phyloP scores from a whole-genome alignment of 2,113 vertebrate species.

The Desmodus rotundus region DNA sequence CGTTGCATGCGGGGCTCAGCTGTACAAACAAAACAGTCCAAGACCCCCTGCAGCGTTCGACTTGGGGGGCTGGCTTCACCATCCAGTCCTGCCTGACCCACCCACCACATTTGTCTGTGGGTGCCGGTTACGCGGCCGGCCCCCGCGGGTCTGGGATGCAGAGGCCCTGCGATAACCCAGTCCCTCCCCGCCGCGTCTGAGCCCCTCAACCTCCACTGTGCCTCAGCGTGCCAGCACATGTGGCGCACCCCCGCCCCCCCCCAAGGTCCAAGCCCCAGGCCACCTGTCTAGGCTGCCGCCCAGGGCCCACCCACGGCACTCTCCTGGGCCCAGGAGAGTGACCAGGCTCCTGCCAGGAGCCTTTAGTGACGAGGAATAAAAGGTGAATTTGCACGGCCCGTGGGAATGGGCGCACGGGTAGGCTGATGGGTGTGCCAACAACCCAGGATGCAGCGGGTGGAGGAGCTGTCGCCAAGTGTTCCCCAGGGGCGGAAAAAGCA shows the following conservation, averaged over 20 bases:
- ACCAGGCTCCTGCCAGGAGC: background rate
- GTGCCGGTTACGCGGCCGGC: rapidly evolving
- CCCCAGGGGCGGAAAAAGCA: too few relatives aligned
- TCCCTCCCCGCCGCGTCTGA: background rate
- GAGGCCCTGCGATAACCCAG: background rate
- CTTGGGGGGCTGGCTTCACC: too few relatives aligned
- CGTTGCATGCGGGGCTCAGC: background rate
- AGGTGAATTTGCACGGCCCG: background rate
- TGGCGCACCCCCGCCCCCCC: rapidly evolving
- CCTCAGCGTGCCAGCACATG: background rate
- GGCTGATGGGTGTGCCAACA: rapidly evolving
- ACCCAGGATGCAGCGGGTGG: background rate
- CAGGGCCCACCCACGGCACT: rapidly evolving
- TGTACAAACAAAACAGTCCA: rapidly evolving
- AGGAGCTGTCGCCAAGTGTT: too few relatives aligned
- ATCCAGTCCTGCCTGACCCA: background rate
- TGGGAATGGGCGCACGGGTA: background rate
- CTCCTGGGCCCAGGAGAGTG: background rate
- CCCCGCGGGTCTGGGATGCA: rapidly evolving
- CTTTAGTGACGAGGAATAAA: background rate
- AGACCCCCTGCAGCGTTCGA: rapidly evolving
- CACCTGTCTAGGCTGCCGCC: too few relatives aligned
- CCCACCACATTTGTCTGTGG: rapidly evolving
- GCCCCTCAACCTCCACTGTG: rapidly evolving
- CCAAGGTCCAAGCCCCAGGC: rapidly evolving